phyloP scores from a whole-genome alignment of 2,888 invertebrate species.

The Euzetes globulus region DNA sequence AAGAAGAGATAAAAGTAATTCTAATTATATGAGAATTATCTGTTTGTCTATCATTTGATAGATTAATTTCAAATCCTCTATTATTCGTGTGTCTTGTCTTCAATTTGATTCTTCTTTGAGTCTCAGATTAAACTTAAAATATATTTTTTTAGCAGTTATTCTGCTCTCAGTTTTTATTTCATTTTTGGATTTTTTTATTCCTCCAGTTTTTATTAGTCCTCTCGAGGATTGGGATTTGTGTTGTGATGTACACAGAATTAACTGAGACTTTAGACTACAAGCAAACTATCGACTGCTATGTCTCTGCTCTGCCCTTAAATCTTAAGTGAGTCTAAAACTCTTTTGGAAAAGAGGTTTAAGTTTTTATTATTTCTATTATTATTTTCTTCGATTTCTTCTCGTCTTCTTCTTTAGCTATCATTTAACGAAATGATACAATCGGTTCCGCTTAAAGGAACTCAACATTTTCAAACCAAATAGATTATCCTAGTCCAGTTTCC shows the following conservation, averaged over 20 bases:
- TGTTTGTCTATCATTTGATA: neutral
- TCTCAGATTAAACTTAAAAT: neutral
- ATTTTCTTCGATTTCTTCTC: too few relatives aligned
- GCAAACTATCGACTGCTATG: neutral
- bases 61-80: neutral
- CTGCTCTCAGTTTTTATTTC: neutral
- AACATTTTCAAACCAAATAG: too few relatives aligned
- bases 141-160: neutral
- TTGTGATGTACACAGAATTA: neutral
- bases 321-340: slow-evolving; percentile 2
- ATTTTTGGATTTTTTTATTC: neutral
- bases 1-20: neutral
- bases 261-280: neutral
- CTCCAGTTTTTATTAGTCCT: slow-evolving; percentile 5
- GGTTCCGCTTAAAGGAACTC: too few relatives aligned
- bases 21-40: slow-evolving; percentile 1
- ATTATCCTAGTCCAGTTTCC: too few relatives aligned
- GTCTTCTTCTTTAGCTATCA: too few relatives aligned
- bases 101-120: neutral
- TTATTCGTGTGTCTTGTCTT: neutral
- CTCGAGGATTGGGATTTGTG: slow-evolving; percentile 13
- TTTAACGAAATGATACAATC: too few relatives aligned
- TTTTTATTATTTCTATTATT: neutral
- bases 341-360: neutral
- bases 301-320: neutral